Percentiles rank a stretch among this genome's conserved stretches.
Evolutionary conservation across 1,140 invertebrate species (phyloP).

Genomic region (Teleogryllus occipitalis): DNA sequence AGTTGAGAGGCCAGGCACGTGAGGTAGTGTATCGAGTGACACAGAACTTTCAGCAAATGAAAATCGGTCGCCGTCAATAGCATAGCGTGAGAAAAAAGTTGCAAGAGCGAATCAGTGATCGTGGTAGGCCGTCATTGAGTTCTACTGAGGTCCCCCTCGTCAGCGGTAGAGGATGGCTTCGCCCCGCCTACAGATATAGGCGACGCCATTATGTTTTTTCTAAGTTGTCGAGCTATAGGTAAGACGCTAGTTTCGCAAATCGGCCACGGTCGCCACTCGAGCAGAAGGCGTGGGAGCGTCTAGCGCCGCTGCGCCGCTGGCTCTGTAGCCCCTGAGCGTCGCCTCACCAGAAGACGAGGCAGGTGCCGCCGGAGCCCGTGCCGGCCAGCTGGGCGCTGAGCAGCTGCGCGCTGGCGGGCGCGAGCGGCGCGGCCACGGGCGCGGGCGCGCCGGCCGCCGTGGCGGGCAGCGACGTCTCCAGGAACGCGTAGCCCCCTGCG

Average conservation of each 20-base stretch:
- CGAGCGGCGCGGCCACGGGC: neutral
- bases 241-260: neutral
- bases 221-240: neutral
- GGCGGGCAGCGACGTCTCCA: conserved; percentile 8
- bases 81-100: no score
- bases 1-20: no score
- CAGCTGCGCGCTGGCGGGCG: neutral
- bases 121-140: no score
- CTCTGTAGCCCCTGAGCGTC: neutral
- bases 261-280: no score
- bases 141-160: no score
- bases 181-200: neutral
- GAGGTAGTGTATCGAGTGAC: no score
- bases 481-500: conserved; percentile 10
- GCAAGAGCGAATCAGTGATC: no score
- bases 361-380: neutral
- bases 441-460: neutral
- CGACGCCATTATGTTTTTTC: neutral
- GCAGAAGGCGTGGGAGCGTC: neutral
- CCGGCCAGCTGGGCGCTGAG: neutral
- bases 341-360: neutral
- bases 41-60: no score
- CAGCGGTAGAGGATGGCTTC: no score
- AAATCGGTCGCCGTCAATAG: no score
- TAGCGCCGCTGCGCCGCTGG: neutral